Percentiles rank a stretch among this genome's conserved stretches.
These are phyloP conservation scores for Mustela lutreola DNA, from an alignment of 2,113 vertebrate genomes.

Conservation along the genomic window DNA sequence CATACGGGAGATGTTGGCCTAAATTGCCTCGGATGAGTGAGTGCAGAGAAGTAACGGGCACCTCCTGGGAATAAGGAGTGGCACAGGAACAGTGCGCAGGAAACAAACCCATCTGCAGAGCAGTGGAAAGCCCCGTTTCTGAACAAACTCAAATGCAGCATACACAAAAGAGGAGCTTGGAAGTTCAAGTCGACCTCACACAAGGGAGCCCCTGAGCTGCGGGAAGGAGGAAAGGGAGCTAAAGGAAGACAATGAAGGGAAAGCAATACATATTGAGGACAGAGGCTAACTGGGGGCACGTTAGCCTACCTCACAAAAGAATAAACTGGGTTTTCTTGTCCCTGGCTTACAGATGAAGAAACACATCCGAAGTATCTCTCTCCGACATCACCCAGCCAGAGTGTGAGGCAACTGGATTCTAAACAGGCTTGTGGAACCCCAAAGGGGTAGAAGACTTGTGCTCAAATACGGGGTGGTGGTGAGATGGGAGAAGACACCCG, in stretches of 20 bases:
- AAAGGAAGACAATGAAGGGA: background rate
- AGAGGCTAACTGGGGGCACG: background rate
- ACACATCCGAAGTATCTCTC: background rate
- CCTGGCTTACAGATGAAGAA: background rate
- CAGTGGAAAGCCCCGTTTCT: accelerated
- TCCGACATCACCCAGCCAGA: background rate
- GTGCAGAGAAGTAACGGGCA: background rate
- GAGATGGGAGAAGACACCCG: background rate
- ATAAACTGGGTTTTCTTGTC: background rate
- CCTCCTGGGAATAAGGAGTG: background rate
- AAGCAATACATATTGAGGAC: background rate
- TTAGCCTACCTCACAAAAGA: background rate
- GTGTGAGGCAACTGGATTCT: background rate
- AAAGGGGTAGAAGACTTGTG: background rate
- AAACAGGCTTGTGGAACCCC: background rate
- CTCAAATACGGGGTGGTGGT: background rate
- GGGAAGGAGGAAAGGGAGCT: background rate
- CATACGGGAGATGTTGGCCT: background rate
- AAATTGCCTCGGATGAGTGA: background rate
- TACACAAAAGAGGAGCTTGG: background rate
- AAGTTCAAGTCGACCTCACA: background rate
- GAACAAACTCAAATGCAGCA: background rate
- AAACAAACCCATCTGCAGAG: accelerated
- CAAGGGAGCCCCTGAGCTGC: background rate
- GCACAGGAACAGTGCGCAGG: accelerated